Conservation (phyloP, 2,113 vertebrate species). For the Aphyosemion australe region DNA sequence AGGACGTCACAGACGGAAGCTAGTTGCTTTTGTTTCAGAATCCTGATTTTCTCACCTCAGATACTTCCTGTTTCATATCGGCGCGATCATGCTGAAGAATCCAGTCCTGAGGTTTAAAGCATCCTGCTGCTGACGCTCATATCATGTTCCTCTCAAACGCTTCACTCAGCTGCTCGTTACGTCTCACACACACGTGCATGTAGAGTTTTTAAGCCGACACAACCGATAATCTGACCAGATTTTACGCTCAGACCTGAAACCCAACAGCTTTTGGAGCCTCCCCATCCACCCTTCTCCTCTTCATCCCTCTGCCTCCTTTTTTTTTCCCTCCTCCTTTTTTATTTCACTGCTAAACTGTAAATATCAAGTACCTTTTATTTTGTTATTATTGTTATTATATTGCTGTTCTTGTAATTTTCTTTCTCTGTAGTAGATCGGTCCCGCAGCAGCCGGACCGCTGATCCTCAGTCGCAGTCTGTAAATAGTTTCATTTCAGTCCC, state of each 20-base stretch:
- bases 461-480: conserved; percentile 79
- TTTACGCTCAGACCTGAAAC: conserved; percentile 44
- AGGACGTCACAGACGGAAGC: conserved; percentile 19
- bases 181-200: conserved; percentile 46
- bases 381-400: conserved; percentile 82
- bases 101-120: conserved; percentile 13
- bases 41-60: conserved; percentile 12
- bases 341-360: conserved; percentile 81
- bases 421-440: conserved; percentile 72
- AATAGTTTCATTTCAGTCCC: conserved; percentile 78
- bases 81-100: conserved; percentile 40
- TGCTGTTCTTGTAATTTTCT: conserved; percentile 79
- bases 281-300: conserved; percentile 35
- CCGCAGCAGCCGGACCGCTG: conserved; percentile 71
- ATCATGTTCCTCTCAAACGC: conserved; percentile 47
- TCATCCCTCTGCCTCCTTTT: conserved; percentile 40
- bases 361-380: conserved; percentile 83
- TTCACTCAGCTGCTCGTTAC: conserved; percentile 4
- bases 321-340: conserved; percentile 30
- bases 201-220: conserved; percentile 47
- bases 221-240: conserved; percentile 56
- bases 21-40: conserved; percentile 12
- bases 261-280: conserved; percentile 63
- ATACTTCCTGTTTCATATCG: conserved; percentile 26
- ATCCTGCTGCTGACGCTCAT: conserved; percentile 33